Evolutionary conservation across 1,140 invertebrate genomes (phyloP), one percentile per base, ranked within the genome.

Genomic region (Macrobrachium nipponense): DNA sequence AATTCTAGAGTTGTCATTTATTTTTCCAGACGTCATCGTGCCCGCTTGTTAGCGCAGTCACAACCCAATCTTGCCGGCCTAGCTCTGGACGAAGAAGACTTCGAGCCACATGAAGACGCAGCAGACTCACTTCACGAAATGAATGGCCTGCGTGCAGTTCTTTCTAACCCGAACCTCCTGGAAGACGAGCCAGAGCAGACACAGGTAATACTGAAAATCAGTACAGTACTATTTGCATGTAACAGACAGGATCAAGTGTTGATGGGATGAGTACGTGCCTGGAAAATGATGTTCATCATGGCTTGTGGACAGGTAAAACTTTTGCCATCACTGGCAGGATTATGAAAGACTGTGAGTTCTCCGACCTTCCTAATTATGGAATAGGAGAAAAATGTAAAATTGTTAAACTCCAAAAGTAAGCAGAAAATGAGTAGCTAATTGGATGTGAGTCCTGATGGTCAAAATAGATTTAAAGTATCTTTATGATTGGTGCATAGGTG

Each of bases 41-140:
- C 91, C 23, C 90, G 90, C 51, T 91, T 91, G 90, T 82, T 92
- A 75, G 91, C 92, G 2, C 91, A 92, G 78, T 93, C 92, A 8
- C 92, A 92, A 79, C 92, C 92, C 5, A 92, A 93, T 90, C 87
- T 93, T 15, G 77, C 91, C 2, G 91, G 91, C 23, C 20, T 86
- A 17, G 90, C 91, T 27, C 88, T 90, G 17, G 91, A 91, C 60
- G 91, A 91, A 66, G 91, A 90, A 64, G 90, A 91, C 87, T 90
- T 90, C 10, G 90, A 90, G 75, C 91, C 91, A 64, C 90, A 91
- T 27, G 90, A 91, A 82, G 89, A 90, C 59, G 90, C 90, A 72
- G 88, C 90, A 88, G 90, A 91, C 59, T 72, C 87, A 43, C 62
- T 68, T 58, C 78, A 79, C 18, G 84, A 86, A 36, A 58, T 86